These are phyloP conservation scores for rat (Rattus norvegicus) DNA, from an alignment of 2,113 vertebrate species.

Conservation along the genomic window DNA sequence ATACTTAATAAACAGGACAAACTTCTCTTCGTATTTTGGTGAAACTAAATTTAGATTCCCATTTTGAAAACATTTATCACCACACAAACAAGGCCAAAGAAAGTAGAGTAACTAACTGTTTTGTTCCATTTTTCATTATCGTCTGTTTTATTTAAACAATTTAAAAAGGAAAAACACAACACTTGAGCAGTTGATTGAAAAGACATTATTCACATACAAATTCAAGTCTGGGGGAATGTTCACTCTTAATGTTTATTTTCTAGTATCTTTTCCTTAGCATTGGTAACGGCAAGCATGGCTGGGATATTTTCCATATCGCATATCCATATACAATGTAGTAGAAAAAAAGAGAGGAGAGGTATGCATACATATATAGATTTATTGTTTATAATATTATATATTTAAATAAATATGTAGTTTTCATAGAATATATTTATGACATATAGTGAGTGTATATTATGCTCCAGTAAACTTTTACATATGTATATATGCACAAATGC, in stretches of 20 bases:
- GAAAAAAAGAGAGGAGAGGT: neutral
- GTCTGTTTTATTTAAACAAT: conserved; percentile 11
- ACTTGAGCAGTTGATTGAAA: neutral
- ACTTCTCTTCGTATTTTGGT: neutral
- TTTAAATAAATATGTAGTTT: neutral
- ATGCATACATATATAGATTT: neutral
- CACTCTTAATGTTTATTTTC: neutral
- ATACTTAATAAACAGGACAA: conserved; percentile 34
- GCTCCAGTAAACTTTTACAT: neutral
- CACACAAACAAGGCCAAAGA: neutral
- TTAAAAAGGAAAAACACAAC: conserved; percentile 1
- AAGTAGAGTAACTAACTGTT: neutral
- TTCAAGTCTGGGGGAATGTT: neutral
- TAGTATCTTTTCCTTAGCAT: neutral
- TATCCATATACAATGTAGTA: neutral
- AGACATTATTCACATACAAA: neutral
- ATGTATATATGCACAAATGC: neutral
- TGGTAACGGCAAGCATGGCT: neutral
- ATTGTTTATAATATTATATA: neutral
- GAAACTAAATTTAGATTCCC: conserved; percentile 34
- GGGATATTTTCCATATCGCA: conserved; percentile 3
- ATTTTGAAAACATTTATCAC: neutral
- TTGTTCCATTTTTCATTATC: conserved; percentile 1
- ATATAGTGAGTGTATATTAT: neutral
- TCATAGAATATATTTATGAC: neutral